phyloP scores from a whole-genome alignment of 2,113 vertebrate species.

The Himantopus leucocephalus region DNA sequence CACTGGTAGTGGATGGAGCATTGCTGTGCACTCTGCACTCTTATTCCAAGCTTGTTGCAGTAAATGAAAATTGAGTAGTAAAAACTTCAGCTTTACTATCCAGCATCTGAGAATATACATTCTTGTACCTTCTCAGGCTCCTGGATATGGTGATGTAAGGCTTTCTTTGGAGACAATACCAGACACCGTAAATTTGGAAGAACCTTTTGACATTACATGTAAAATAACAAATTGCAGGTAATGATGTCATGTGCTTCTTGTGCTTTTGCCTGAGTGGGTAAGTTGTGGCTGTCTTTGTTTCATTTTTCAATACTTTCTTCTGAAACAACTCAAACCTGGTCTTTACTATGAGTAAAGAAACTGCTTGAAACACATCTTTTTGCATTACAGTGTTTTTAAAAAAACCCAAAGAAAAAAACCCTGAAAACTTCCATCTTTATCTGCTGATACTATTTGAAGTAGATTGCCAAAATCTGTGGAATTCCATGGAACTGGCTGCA shows the following conservation, averaged over 20 bases:
- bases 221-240: slow-evolving; percentile 99
- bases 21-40: background rate
- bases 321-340: background rate
- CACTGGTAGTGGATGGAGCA: background rate
- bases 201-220: slow-evolving; percentile 95
- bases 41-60: background rate
- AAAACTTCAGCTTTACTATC: background rate
- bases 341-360: background rate
- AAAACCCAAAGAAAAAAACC: background rate
- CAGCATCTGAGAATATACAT: background rate
- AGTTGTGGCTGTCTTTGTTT: background rate
- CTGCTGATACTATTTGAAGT: background rate
- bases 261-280: background rate
- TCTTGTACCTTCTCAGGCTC: slow-evolving; percentile 80
- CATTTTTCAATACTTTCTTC: background rate
- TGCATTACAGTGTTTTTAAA: background rate
- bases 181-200: slow-evolving; percentile 94
- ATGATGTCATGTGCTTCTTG: slow-evolving; percentile 57
- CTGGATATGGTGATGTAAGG: slow-evolving; percentile 94
- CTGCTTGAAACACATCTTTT: background rate
- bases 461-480: background rate
- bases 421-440: background rate
- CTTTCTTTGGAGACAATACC: slow-evolving; percentile 94
- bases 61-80: background rate
- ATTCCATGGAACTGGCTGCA: background rate